phyloP scores from a whole-genome alignment of 1,140 invertebrate genomes.

The Ceratoteleas bidentatus region DNA sequence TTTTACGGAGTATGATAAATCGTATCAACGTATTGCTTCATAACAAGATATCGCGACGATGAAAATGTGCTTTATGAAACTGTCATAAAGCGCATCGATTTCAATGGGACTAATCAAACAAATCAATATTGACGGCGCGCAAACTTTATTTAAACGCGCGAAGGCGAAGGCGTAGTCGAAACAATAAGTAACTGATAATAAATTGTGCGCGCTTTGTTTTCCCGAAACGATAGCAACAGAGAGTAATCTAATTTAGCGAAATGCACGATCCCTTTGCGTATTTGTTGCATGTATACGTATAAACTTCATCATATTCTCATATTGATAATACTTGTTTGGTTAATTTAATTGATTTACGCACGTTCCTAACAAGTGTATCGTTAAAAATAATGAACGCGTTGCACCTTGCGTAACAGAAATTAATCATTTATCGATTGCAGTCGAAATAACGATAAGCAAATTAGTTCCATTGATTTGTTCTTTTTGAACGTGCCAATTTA shows the following conservation, averaged over 20 bases:
- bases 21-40: slow-evolving; percentile 1
- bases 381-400: slow-evolving; percentile 9
- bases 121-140: neutral
- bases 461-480: too few species aligned
- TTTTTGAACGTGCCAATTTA: too few species aligned
- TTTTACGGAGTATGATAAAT: slow-evolving; percentile 13
- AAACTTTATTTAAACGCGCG: neutral
- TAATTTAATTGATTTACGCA: slow-evolving; percentile 7
- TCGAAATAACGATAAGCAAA: too few species aligned
- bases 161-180: neutral
- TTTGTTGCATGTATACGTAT: slow-evolving; percentile 13
- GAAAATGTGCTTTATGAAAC: neutral
- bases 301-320: slow-evolving; percentile 3
- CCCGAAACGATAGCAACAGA: neutral
- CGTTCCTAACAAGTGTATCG: slow-evolving; percentile 15
- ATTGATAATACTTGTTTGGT: slow-evolving; percentile 24
- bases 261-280: slow-evolving; percentile 12
- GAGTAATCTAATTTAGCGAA: slow-evolving; percentile 14
- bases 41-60: neutral
- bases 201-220: neutral
- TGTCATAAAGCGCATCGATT: neutral
- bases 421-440: slow-evolving; percentile 12
- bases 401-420: slow-evolving; percentile 4
- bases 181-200: neutral
- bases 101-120: neutral